Evolutionary conservation across 2,888 invertebrate species (phyloP).

Genomic region (Drosophila cognata): DNA sequence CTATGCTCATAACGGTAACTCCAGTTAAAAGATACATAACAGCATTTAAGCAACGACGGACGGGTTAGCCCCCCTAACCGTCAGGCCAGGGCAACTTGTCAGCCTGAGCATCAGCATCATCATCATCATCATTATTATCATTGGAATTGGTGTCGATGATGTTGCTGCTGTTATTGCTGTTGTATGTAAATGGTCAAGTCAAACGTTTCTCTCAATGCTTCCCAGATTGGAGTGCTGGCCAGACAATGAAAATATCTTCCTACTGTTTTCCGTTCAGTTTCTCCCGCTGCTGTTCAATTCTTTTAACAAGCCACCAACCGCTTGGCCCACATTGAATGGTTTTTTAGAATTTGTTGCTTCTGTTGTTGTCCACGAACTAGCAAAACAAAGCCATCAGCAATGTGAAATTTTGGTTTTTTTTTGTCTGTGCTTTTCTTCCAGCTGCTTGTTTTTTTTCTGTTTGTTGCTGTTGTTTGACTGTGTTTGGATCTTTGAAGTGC

Average conservation of each 20-base stretch:
- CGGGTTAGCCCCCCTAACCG: conserved; percentile 12
- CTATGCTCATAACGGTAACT: conserved; percentile 60
- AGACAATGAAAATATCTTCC: conserved; percentile 62
- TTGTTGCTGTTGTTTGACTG: conserved; percentile 3
- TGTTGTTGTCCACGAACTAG: conserved; percentile 30
- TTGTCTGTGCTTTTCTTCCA: conserved; percentile 6
- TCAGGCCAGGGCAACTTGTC: conserved; percentile 40
- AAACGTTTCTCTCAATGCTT: conserved; percentile 54
- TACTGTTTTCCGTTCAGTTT: conserved; percentile 53
- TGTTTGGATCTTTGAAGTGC: conserved; percentile 54
- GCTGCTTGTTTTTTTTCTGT: conserved; percentile 17
- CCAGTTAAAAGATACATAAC: conserved; percentile 69
- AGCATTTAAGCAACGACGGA: conserved; percentile 55
- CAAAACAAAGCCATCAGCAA: conserved; percentile 55
- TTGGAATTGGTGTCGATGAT: conserved; percentile 59
- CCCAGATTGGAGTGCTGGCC: conserved; percentile 43
- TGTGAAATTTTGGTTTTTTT: conserved; percentile 40
- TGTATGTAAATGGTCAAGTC: conserved; percentile 63
- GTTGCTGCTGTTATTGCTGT: conserved; percentile 38
- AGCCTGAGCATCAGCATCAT: conserved; percentile 28
- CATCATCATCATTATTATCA: conserved; percentile 35
- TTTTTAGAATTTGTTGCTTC: conserved; percentile 47
- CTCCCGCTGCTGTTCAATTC: conserved; percentile 60
- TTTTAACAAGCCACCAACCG: conserved; percentile 30
- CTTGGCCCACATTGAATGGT: conserved; percentile 59